Evolutionary conservation across 2,888 invertebrate genomes (phyloP), one percentile per base, ranked within the genome.

Genomic region (Rhingia campestris): DNA sequence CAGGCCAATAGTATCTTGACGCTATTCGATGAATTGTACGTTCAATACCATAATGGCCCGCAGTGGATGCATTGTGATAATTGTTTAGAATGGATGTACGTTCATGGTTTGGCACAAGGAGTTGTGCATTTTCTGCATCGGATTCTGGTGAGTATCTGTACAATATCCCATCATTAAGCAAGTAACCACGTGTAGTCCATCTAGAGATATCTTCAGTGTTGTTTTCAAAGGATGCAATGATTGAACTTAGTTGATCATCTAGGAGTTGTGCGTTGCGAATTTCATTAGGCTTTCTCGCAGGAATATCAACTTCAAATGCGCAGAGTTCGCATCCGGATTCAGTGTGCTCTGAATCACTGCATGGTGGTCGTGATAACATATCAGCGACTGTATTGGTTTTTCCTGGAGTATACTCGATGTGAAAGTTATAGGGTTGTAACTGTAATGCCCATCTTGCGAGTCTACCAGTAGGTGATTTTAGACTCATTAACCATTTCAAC

Each of bases 321-420:
- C 73, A 66, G 7, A 73, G 58, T 0, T 47, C 39, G 33, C 54
- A 80, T 14, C 7, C 5, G 6, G 33, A 9, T 7, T 81, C 56
- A 4, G 53, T 64, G 14, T 80, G 69, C 0, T 63, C 30, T 12
- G 33, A 0, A 12, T 73, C 33, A 33, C 72, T 39, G 10, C 76
- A 73, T 12, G 67, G 77, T n/a, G 77, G 86, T 45, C 81, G 41
- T 6, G 80, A 80, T 39, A 86, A 30, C 14, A 70, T 72, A 30
- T 86, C 81, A 0, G 87, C 85, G 0, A 90, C 75, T 9, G 86
- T 81, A 81, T 92, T 90, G 1, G 80, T 79, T 37, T 86, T 89
- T 1, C 92, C 92, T 0, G 89, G 90, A 2, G 22, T 22, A 22
- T 22, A 22, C 22, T 22, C 22, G 22, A 22, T 22, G 22, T 22